Conservation (phyloP, 1,140 invertebrate species). For the Latrodectus geometricus region DNA sequence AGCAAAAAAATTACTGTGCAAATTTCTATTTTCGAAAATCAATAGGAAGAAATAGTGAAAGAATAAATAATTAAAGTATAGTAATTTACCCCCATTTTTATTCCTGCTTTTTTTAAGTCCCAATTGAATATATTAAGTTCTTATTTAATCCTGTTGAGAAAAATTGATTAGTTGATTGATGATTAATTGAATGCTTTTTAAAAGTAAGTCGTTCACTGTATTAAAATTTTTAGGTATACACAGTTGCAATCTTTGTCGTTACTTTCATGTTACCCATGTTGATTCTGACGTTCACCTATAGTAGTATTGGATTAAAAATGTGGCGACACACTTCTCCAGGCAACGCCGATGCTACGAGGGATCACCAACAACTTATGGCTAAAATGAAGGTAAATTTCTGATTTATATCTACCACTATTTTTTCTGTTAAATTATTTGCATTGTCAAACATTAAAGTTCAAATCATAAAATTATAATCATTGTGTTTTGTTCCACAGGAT, state of each 20-base stretch:
- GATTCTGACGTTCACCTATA: slow-evolving; percentile 71
- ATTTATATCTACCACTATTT: neutral
- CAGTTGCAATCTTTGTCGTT: slow-evolving; percentile 70
- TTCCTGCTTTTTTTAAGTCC: too few species aligned
- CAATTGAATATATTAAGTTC: too few species aligned
- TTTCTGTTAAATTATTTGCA: neutral
- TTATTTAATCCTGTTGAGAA: too few species aligned
- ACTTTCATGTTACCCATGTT: slow-evolving; percentile 72
- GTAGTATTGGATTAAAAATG: slow-evolving; percentile 68
- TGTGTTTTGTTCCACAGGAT: neutral
- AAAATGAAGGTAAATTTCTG: slow-evolving; percentile 71
- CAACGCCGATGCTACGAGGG: slow-evolving; percentile 71
- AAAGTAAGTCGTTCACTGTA: too few species aligned
- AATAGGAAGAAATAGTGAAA: too few species aligned
- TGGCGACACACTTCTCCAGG: slow-evolving; percentile 72
- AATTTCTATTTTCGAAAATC: too few species aligned
- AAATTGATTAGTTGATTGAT: too few species aligned
- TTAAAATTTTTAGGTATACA: slow-evolving; percentile 67
- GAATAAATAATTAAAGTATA: too few species aligned
- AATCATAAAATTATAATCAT: slow-evolving; percentile 4
- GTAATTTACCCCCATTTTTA: too few species aligned
- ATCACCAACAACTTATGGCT: slow-evolving; percentile 70
- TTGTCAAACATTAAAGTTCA: neutral
- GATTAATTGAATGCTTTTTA: too few species aligned
- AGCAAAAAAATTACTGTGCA: too few species aligned